Conservation (phyloP, 2,888 invertebrate genomes). For the Clusia tigrina region DNA sequence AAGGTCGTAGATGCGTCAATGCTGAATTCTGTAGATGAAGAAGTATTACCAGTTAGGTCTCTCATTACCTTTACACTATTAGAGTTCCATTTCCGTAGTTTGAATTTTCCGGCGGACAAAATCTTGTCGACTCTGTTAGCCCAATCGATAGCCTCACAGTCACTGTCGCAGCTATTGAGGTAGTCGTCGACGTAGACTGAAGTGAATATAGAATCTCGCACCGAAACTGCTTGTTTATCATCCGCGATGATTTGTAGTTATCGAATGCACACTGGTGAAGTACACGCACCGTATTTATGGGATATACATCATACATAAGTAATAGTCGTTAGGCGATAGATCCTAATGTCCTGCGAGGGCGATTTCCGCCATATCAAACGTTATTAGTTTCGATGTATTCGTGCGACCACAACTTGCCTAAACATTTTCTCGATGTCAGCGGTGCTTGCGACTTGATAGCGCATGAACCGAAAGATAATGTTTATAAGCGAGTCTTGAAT, state of each 20-base stretch:
- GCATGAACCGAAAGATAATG: constrained; percentile 17
- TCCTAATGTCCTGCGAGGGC: neutral
- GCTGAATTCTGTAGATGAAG: neutral
- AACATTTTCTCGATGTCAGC: constrained; percentile 23
- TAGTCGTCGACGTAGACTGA: constrained; percentile 7
- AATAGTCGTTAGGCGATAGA: neutral
- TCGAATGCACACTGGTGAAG: constrained; percentile 5
- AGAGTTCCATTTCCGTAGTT: constrained; percentile 9
- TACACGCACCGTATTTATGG: constrained; percentile 10
- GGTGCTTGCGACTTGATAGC: neutral
- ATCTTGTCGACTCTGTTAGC: neutral
- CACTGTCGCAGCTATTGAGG: neutral
- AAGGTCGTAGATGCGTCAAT: no score
- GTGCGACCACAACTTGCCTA: constrained; percentile 4
- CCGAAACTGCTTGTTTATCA: neutral
- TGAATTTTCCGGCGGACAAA: neutral
- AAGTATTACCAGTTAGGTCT: no score
- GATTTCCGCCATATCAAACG: neutral
- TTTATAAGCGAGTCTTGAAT: constrained; percentile 15
- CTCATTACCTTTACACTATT: neutral
- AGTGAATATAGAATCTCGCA: neutral
- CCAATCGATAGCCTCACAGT: neutral
- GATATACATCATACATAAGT: constrained; percentile 2
- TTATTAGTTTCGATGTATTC: constrained; percentile 20
- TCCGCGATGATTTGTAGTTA: neutral